Percentiles rank a stretch among this genome's conserved stretches.
Conservation (phyloP, 1,140 invertebrate genomes). For the Stegodyphus mimosarum region DNA sequence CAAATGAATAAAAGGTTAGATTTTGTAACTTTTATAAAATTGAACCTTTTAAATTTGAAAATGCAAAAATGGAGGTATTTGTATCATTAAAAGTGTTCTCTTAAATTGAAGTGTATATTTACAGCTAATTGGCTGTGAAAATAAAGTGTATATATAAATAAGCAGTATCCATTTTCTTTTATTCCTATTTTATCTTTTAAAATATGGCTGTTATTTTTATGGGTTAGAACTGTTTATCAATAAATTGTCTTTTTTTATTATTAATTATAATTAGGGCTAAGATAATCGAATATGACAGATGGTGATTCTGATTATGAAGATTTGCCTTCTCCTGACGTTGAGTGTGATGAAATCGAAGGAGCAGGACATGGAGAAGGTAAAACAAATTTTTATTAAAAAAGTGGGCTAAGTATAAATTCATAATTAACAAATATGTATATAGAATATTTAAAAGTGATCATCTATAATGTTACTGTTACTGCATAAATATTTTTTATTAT, state of each 20-base stretch:
- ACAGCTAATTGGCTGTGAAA: no score
- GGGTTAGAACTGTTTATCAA: no score
- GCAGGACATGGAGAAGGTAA: slow-evolving; percentile 4
- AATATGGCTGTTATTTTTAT: neutral
- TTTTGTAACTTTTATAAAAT: no score
- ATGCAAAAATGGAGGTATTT: no score
- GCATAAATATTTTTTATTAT: neutral
- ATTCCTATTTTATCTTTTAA: neutral
- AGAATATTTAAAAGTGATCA: neutral
- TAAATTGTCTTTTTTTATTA: neutral
- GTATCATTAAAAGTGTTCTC: no score
- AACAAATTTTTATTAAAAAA: neutral
- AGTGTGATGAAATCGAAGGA: slow-evolving; percentile 34
- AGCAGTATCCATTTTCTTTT: neutral
- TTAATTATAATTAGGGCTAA: neutral
- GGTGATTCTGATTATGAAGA: slow-evolving; percentile 58
- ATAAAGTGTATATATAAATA: no score
- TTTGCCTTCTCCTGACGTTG: slow-evolving; percentile 40
- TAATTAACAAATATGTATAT: neutral
- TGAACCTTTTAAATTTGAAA: no score
- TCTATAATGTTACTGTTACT: neutral
- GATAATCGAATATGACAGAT: slow-evolving; percentile 64
- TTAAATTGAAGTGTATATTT: no score
- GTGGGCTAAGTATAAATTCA: neutral
- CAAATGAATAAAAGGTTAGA: no score